Evolutionary conservation across 2,888 invertebrate genomes (phyloP).

Genomic region (Lottia scabra): DNA sequence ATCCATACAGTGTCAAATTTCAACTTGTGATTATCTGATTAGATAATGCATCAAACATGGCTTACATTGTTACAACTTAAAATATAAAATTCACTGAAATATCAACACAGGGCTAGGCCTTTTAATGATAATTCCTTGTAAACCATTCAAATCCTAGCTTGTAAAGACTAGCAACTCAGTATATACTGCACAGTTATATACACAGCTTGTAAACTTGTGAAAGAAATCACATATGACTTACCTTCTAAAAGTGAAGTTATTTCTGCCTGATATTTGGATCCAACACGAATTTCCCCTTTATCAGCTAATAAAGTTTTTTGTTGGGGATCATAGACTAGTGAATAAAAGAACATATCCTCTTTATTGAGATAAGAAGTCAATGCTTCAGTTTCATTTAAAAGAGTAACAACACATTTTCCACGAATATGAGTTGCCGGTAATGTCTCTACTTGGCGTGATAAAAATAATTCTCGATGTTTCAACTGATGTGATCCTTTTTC

Average conservation of each 20-base stretch:
- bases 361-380: constrained; percentile 95
- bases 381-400: constrained; percentile 99
- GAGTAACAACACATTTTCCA: constrained; percentile 98
- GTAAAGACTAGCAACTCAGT: no score
- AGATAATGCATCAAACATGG: no score
- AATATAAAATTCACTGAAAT: no score
- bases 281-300: constrained; percentile 91
- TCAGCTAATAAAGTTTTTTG: constrained; percentile 99
- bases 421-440: constrained; percentile 98
- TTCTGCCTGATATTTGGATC: constrained; percentile 97
- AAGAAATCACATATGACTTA: constrained; percentile 52
- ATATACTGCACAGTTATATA: no score
- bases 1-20: no score
- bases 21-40: no score
- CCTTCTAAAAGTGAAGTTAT: constrained; percentile 80
- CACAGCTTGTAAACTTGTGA: no score
- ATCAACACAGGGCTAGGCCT: no score
- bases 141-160: no score
- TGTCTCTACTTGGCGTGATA: constrained; percentile 94
- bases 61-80: no score
- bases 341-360: constrained; percentile 99
- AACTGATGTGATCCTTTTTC: constrained; percentile 88
- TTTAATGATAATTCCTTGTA: no score
- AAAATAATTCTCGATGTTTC: constrained; percentile 97
- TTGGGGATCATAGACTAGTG: constrained; percentile 98